Base-by-base conservation (phyloP, 2,888 invertebrate species). In the Cyclophora albipunctata region DNA sequence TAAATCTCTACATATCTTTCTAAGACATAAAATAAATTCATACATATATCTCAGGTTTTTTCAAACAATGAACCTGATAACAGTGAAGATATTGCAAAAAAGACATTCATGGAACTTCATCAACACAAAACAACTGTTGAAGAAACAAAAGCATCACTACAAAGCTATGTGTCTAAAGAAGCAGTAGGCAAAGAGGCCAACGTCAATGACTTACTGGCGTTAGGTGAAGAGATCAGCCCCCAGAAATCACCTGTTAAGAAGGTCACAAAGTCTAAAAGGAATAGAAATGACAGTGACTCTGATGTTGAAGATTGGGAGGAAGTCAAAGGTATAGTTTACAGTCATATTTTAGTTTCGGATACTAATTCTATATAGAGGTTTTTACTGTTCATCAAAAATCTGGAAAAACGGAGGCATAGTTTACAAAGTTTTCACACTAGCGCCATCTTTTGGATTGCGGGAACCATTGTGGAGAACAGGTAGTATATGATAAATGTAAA, bases 251-350 rank as follows among this genome's bases (percentile, higher is more conserved):
- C 62, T 50, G 45, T 52, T 20, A 69, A 66, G 48, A 79, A 77
- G 47, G 73, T 73, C 64, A 51, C 51, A 3, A 78, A 73, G 52
- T 55, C 54, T n/a, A 73, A 72, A 66, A 80, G 66, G 50, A 54
- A 45, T 1, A 74, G 67, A 61, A 63, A 73, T 60, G 77, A 80
- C 34, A 91, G 90, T 63, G 92, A 92, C 46, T 92, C 92, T 3
- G 94, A 94, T 65, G 87, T 91, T 48, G 93, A 92, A 59, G 91
- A 93, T 69, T 93, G 92, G 91, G 93, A 94, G 72, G 94, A 94
- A 86, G 94, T 95, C 47, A 91, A 92, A 81, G 91, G 91, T 83
- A 81, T 20, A 20, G 20, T 20, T 20, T 20, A 20, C 20, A 20
- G 20, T 20, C 20, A 20, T 20, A 20, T 20, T 20, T 20, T 20